These are phyloP conservation scores for Thryonomys swinderianus DNA, from an alignment of 2,113 vertebrate species.

Conservation along the genomic window DNA sequence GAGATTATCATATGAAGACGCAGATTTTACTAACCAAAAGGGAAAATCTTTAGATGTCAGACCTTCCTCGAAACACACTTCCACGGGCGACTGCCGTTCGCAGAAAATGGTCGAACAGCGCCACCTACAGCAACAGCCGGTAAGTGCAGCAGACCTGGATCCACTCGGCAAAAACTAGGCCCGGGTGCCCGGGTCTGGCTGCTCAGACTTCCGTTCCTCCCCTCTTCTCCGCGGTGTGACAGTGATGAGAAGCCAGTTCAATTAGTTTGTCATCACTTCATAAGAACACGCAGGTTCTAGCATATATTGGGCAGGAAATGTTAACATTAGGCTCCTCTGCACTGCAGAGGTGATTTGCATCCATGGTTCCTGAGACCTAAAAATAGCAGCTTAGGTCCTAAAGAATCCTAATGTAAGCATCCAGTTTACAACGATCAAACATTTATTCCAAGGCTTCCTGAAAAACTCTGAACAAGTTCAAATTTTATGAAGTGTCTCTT, in stretches of 20 bases:
- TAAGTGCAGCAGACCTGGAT: neutral
- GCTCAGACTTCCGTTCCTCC: accelerated
- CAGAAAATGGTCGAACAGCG: slow-evolving; percentile 73
- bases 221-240: neutral
- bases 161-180: neutral
- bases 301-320: slow-evolving; percentile 14
- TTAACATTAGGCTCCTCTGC: slow-evolving; percentile 2
- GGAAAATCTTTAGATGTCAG: neutral
- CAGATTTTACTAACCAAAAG: neutral
- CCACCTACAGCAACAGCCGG: slow-evolving; percentile 69
- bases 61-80: neutral
- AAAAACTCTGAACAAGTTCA: slow-evolving; percentile 34
- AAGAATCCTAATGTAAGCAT: neutral
- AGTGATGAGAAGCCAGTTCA: neutral
- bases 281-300: neutral
- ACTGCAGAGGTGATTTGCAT: neutral
- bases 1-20: neutral
- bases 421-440: neutral
- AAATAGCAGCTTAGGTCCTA: neutral
- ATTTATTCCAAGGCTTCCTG: neutral
- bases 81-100: accelerated
- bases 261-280: slow-evolving; percentile 14
- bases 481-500: slow-evolving; percentile 9
- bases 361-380: neutral
- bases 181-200: neutral